Evolutionary conservation across 2,888 invertebrate species (phyloP).

Genomic region (Ypsolopha sequella): DNA sequence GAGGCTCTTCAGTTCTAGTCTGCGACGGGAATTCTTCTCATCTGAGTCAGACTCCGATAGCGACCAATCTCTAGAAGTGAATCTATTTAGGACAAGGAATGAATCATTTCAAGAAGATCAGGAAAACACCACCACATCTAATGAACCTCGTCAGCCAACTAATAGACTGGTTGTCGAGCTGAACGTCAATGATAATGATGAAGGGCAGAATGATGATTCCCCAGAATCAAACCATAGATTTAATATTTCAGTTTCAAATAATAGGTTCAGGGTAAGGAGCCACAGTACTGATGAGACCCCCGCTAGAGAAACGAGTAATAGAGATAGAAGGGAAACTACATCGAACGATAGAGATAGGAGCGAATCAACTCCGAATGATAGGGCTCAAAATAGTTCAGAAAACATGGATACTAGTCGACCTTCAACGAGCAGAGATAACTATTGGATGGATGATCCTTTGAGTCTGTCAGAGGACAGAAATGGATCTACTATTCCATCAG

Average conservation of each 20-base stretch:
- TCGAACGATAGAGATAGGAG: not conserved
- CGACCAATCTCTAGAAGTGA: constrained; percentile 50
- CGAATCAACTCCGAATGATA: not conserved
- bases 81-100: constrained; percentile 51
- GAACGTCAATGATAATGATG: constrained; percentile 15
- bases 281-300: constrained; percentile 22
- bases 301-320: not conserved
- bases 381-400: constrained; percentile 12
- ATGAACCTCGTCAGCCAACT: constrained; percentile 17
- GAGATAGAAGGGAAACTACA: not conserved
- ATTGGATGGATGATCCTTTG: constrained; percentile 23
- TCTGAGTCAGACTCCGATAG: constrained; percentile 57
- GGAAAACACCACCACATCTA: constrained; percentile 16
- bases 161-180: constrained; percentile 42
- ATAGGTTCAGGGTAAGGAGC: constrained; percentile 45
- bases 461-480: not conserved
- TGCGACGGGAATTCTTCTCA: constrained; percentile 34
- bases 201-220: constrained; percentile 15
- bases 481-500: constrained; percentile 27
- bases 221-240: constrained; percentile 10
- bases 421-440: constrained; percentile 45
- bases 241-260: constrained; percentile 32
- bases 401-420: constrained; percentile 28
- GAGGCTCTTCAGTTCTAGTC: constrained; percentile 28
- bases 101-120: constrained; percentile 41